Conservation (phyloP, 2,888 invertebrate genomes). For the Ctenicera cuprea region DNA sequence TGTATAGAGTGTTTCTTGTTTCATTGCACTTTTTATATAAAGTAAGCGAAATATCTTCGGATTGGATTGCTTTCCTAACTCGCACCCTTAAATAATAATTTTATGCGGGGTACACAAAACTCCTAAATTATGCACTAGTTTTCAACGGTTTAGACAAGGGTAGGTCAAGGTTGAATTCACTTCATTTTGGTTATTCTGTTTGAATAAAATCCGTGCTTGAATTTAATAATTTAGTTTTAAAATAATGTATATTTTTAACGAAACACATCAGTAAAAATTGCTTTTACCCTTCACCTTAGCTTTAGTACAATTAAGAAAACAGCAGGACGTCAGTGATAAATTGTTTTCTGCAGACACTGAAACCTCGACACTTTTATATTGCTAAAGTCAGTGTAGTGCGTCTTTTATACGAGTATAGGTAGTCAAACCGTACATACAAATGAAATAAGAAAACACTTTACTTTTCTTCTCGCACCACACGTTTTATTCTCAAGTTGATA, state of each 20-base stretch:
- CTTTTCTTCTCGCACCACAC: no score
- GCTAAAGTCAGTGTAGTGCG: neutral
- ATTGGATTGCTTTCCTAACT: conserved; percentile 25
- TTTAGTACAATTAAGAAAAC: neutral
- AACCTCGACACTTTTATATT: neutral
- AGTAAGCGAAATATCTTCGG: conserved; percentile 8
- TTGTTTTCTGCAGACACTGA: conserved; percentile 1
- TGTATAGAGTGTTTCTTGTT: conserved; percentile 42
- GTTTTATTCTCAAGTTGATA: no score
- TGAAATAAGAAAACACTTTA: no score
- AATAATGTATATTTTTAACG: no score
- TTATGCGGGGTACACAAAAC: neutral
- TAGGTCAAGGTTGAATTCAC: neutral
- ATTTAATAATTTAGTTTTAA: no score
- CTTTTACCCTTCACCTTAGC: neutral
- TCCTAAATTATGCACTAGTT: conserved; percentile 10
- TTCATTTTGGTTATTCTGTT: no score
- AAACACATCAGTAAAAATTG: no score
- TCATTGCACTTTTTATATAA: conserved; percentile 30
- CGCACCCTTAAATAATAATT: conserved; percentile 12
- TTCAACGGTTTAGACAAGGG: conserved; percentile 3
- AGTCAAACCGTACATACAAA: no score
- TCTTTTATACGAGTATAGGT: neutral
- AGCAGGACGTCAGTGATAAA: conserved; percentile 7
- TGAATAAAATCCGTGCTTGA: no score